Conservation (phyloP, 2,888 invertebrate genomes). For the Pseudolycoriella hygida region DNA sequence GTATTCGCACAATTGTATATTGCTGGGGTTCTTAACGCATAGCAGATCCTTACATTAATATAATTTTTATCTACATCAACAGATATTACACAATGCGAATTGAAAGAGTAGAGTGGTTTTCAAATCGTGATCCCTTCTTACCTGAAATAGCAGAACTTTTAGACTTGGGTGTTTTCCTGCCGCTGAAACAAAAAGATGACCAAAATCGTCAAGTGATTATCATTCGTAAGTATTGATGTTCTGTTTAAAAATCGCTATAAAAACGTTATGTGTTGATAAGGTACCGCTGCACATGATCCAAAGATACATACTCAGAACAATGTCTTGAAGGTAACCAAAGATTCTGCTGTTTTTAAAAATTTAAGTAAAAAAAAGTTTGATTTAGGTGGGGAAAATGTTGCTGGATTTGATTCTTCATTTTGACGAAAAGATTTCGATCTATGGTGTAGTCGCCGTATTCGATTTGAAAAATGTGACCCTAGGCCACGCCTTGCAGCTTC, state of each 20-base stretch:
- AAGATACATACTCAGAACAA: conserved; percentile 35
- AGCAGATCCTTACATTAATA: not conserved
- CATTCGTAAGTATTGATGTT: no score
- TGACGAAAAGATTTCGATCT: conserved; percentile 30
- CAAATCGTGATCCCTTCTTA: conserved; percentile 36
- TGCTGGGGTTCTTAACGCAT: no score
- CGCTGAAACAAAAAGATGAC: conserved; percentile 31
- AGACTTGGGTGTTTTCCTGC: conserved; percentile 39
- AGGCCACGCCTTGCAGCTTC: conserved; percentile 39
- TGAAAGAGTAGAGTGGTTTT: conserved; percentile 40
- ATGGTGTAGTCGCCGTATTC: conserved; percentile 40
- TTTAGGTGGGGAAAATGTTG: conserved; percentile 38
- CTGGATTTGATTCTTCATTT: conserved; percentile 37
- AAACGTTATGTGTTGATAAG: no score
- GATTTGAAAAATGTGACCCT: conserved; percentile 39
- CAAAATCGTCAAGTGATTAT: conserved; percentile 38
- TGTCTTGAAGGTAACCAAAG: conserved; percentile 35
- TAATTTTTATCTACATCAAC: conserved; percentile 33
- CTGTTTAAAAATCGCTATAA: no score
- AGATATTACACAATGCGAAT: no score
- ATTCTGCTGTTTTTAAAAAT: conserved; percentile 5
- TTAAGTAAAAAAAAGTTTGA: conserved; percentile 1
- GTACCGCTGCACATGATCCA: conserved; percentile 41
- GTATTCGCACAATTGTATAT: no score
- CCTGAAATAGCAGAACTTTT: conserved; percentile 38